These are phyloP conservation scores for Hemicrepidius hirtus DNA, from an alignment of 2,888 invertebrate genomes.

Conservation along the genomic window DNA sequence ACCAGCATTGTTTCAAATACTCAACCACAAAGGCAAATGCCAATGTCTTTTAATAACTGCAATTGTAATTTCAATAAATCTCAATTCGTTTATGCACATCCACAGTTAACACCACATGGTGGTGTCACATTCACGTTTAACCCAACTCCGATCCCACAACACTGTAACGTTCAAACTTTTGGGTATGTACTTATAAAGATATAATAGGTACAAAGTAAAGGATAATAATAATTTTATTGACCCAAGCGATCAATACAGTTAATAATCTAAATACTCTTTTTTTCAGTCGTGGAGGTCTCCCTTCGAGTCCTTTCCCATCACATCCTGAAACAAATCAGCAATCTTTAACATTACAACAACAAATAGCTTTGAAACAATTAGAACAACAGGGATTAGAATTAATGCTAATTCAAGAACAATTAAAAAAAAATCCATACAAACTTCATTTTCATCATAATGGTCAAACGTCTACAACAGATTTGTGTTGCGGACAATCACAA, in stretches of 20 bases:
- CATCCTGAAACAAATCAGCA: background rate
- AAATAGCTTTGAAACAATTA: constrained; percentile 57
- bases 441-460: constrained; percentile 60
- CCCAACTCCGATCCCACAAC: constrained; percentile 9
- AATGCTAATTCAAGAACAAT: constrained; percentile 57
- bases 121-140: constrained; percentile 54
- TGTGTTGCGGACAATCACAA: constrained; percentile 28
- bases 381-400: constrained; percentile 57
- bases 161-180: constrained; percentile 30
- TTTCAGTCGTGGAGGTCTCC: background rate
- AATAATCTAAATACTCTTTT: background rate
- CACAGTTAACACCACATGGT: constrained; percentile 38
- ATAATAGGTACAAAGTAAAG: no score
- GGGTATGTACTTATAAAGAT: constrained; percentile 16
- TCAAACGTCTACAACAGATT: constrained; percentile 60
- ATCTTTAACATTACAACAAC: constrained; percentile 45
- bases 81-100: constrained; percentile 31
- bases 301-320: background rate
- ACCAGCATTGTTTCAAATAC: constrained; percentile 58
- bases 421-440: constrained; percentile 58
- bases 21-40: constrained; percentile 45
- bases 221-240: no score
- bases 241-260: no score
- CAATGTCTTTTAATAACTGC: background rate
- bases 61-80: constrained; percentile 39